Conservation (phyloP, 2,113 vertebrate genomes). For the Axis porcinus region DNA sequence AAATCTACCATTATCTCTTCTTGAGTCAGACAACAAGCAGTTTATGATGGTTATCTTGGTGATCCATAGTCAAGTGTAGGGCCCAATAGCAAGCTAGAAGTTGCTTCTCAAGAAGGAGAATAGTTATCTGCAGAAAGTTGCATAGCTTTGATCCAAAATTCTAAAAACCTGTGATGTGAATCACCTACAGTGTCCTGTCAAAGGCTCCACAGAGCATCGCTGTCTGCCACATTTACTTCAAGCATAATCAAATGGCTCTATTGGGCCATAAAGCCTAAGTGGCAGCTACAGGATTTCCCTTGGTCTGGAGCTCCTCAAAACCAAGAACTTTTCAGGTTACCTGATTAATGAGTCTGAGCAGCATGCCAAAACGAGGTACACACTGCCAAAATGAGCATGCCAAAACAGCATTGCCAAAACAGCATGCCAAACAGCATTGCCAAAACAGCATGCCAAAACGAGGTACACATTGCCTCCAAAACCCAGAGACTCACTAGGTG, state of each 20-base stretch:
- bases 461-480: neutral
- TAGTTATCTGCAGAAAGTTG: neutral
- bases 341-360: neutral
- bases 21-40: neutral
- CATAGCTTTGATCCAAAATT: neutral
- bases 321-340: neutral
- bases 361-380: neutral
- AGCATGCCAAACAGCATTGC: neutral
- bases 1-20: neutral
- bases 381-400: too few species aligned
- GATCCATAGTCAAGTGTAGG: neutral
- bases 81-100: neutral
- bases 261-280: neutral
- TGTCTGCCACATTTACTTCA: neutral
- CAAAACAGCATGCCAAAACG: neutral
- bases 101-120: neutral
- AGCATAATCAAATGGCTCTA: neutral
- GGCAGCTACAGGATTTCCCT: neutral
- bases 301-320: neutral
- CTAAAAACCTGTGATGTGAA: neutral
- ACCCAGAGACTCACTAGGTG: neutral
- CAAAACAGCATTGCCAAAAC: neutral
- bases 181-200: neutral
- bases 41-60: neutral
- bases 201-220: neutral